These are phyloP conservation scores for Macropis europaea DNA, from an alignment of 2,888 invertebrate species.

Conservation along the genomic window DNA sequence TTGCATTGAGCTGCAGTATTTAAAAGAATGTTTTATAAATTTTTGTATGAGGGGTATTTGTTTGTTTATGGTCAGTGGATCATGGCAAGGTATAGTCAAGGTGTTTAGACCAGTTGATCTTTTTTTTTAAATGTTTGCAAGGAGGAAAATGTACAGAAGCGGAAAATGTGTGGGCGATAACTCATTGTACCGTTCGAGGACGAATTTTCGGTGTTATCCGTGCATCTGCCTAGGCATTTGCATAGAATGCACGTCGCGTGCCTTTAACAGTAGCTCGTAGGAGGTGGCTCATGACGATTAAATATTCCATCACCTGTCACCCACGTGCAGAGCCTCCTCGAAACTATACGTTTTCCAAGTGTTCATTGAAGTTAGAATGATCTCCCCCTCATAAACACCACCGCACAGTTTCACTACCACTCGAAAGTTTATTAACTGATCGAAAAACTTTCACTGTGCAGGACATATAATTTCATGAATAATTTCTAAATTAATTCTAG, in stretches of 20 bases:
- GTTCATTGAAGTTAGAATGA: background rate
- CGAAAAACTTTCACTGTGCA: too few species aligned
- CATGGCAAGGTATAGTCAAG: too few species aligned
- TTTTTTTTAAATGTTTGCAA: too few species aligned
- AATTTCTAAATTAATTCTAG: too few species aligned
- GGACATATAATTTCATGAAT: too few species aligned
- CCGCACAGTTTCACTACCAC: background rate
- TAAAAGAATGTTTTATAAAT: too few species aligned
- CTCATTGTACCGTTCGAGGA: constrained; percentile 12
- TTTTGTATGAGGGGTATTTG: too few species aligned
- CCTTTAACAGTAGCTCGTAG: constrained; percentile 63
- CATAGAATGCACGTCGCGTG: constrained; percentile 78
- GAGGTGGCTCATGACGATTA: constrained; percentile 53
- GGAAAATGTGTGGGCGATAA: background rate
- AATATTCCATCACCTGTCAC: constrained; percentile 74
- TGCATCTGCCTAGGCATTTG: constrained; percentile 75
- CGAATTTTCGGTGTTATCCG: constrained; percentile 59
- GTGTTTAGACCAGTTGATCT: too few species aligned
- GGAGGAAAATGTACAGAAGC: too few species aligned
- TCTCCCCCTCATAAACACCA: background rate
- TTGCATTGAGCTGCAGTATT: too few species aligned
- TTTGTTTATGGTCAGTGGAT: too few species aligned
- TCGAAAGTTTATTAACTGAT: too few species aligned
- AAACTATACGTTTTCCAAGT: constrained; percentile 7
- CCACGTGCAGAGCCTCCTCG: constrained; percentile 59